Percentiles rank a stretch among this genome's conserved stretches.
Evolutionary conservation across 53 echinoderm and acorn worm species (phyloP).

Genomic region (Luidia sarsii): DNA sequence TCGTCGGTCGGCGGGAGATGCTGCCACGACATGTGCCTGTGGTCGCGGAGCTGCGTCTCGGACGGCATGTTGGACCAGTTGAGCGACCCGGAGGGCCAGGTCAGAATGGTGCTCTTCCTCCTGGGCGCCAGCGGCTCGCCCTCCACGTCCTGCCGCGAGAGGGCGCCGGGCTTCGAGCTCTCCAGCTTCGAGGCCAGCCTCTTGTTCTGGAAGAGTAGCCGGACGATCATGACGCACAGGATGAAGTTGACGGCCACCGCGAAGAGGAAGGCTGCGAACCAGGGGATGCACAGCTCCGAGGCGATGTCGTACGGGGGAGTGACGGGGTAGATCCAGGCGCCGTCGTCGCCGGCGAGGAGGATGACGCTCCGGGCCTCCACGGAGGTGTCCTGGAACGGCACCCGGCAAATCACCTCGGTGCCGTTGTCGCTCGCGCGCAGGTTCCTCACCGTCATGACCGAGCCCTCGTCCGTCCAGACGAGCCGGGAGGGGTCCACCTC

Average conservation of each 20-base stretch:
- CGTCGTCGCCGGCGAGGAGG: neutral
- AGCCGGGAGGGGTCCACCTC: constrained; percentile 4
- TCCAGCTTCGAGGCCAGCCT: neutral
- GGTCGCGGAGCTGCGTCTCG: neutral
- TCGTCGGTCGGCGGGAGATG: neutral
- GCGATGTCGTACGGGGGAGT: neutral
- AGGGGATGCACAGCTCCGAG: constrained; percentile 15
- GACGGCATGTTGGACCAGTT: constrained; percentile 46
- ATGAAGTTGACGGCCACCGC: constrained; percentile 15
- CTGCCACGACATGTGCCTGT: constrained; percentile 26
- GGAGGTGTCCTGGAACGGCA: constrained; percentile 1
- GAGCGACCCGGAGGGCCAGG: neutral
- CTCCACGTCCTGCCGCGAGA: neutral
- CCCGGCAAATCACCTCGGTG: constrained; percentile 35
- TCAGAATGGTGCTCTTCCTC: no score
- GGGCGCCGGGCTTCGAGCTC: neutral
- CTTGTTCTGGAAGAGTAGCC: constrained; percentile 14
- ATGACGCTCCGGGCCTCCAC: constrained; percentile 13
- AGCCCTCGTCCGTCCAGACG: constrained; percentile 2
- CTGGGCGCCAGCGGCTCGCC: neutral
- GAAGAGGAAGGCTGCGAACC: constrained; percentile 49
- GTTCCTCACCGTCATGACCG: constrained; percentile 30
- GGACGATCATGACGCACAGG: constrained; percentile 23
- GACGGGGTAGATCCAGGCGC: neutral
- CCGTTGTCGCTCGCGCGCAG: constrained; percentile 5